Conservation (phyloP, 2,113 vertebrate species). For the Eurypyga helias region DNA sequence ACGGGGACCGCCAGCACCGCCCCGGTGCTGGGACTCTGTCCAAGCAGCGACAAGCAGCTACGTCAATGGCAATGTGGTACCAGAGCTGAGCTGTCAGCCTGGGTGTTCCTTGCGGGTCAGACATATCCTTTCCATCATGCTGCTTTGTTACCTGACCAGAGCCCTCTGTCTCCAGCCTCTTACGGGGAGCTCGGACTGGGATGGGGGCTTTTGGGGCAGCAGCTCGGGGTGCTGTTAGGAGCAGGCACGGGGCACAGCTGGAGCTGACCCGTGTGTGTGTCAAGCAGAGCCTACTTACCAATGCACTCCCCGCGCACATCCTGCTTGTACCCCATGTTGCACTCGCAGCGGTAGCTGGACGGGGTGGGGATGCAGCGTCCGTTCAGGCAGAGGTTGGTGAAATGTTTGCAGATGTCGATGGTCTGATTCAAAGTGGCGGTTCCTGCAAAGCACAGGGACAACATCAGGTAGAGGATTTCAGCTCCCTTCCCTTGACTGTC, state of each 20-base stretch:
- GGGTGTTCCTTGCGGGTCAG: neutral
- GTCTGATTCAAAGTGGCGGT: conserved; percentile 88
- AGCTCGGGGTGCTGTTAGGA: neutral
- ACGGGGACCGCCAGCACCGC: neutral
- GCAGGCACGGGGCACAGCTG: neutral
- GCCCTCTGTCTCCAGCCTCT: neutral
- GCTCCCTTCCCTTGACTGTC: neutral
- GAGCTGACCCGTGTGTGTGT: neutral
- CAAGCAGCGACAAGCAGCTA: neutral
- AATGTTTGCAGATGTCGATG: conserved; percentile 94
- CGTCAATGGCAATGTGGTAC: neutral
- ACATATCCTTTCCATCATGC: too few relatives aligned
- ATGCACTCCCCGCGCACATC: conserved; percentile 92
- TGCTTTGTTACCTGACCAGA: neutral
- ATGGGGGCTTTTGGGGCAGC: neutral
- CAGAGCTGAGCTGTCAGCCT: neutral
- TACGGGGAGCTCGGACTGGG: neutral
- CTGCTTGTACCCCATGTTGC: conserved; percentile 98
- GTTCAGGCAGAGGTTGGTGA: conserved; percentile 94
- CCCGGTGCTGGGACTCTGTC: neutral
- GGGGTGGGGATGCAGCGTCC: conserved; percentile 94
- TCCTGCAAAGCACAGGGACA: conserved; percentile 67
- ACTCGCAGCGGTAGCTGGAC: conserved; percentile 94
- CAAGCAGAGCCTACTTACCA: conserved; percentile 74
- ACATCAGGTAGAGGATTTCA: neutral